Evolutionary conservation across 2,113 vertebrate genomes (phyloP).

Genomic region (Hippocampus zosterae): DNA sequence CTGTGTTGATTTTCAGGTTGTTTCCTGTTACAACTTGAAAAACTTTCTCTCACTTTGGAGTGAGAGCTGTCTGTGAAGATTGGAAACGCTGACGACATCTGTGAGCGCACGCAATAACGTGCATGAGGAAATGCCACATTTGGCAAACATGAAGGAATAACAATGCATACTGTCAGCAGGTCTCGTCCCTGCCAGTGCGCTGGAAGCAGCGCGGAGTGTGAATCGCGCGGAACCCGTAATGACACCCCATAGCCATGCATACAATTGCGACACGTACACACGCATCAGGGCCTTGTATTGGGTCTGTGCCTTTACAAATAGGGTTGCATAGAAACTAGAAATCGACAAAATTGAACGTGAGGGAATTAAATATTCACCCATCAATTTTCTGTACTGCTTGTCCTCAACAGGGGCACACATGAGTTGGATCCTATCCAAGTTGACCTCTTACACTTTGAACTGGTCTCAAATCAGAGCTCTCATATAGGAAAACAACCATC

Average conservation of each 20-base stretch:
- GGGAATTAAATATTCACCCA: not conserved
- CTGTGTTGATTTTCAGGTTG: conserved; percentile 38
- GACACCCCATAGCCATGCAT: conserved; percentile 65
- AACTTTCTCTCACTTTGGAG: conserved; percentile 61
- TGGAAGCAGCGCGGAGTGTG: conserved; percentile 74
- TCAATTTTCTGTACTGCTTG: not conserved
- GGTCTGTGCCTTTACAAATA: conserved; percentile 27
- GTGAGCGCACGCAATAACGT: conserved; percentile 12
- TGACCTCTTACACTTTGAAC: not conserved
- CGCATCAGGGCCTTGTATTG: conserved; percentile 11
- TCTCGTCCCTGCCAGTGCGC: conserved; percentile 81
- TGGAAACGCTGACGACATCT: conserved; percentile 62
- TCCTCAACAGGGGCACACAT: too few relatives aligned
- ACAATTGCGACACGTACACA: conserved; percentile 22
- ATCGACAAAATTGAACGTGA: not conserved
- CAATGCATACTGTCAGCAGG: conserved; percentile 77
- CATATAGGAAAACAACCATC: not conserved
- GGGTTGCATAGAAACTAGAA: not conserved
- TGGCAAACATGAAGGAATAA: conserved; percentile 65
- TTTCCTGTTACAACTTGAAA: conserved; percentile 53
- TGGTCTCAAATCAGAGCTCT: too few relatives aligned
- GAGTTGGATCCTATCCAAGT: too few relatives aligned
- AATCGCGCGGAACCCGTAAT: conserved; percentile 82
- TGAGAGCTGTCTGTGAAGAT: conserved; percentile 68
- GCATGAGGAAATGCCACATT: conserved; percentile 42